Evolutionary conservation across 2,888 invertebrate genomes (phyloP).

Genomic region (Muscina levida): DNA sequence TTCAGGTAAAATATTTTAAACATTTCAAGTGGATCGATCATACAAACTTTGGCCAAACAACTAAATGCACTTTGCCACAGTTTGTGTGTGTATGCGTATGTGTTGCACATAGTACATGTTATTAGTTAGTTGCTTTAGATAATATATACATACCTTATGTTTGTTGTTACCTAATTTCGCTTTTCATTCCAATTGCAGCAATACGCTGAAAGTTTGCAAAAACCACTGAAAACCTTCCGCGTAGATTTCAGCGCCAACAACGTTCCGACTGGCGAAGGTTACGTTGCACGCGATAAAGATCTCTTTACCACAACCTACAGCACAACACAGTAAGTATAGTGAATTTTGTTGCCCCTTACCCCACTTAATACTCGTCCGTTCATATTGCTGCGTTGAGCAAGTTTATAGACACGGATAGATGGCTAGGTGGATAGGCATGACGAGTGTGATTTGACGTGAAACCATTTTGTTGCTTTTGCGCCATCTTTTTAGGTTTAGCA

Average conservation of each 20-base stretch:
- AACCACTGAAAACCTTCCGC: conserved; percentile 80
- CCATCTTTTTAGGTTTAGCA: conserved; percentile 81
- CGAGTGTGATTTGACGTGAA: neutral
- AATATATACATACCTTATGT: neutral
- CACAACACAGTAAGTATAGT: conserved; percentile 80
- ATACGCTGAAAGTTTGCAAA: conserved; percentile 80
- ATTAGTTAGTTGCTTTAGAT: too few relatives aligned
- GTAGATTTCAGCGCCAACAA: conserved; percentile 78
- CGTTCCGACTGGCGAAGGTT: conserved; percentile 75
- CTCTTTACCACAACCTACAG: conserved; percentile 78
- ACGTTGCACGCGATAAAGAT: conserved; percentile 75
- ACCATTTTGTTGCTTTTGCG: neutral
- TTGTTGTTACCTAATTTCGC: conserved; percentile 9
- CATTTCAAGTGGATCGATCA: neutral
- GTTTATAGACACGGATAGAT: conserved; percentile 11
- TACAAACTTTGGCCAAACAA: too few relatives aligned
- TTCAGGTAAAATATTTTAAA: conserved; percentile 81
- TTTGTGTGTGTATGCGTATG: neutral
- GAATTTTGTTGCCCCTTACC: too few relatives aligned
- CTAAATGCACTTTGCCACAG: neutral
- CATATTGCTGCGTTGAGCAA: neutral
- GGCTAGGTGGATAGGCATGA: neutral
- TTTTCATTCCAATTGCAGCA: conserved; percentile 73
- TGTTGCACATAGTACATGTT: too few relatives aligned
- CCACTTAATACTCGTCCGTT: conserved; percentile 1